These are phyloP conservation scores for Saturnia japonica DNA, from an alignment of 2,888 invertebrate species.

Conservation along the genomic window DNA sequence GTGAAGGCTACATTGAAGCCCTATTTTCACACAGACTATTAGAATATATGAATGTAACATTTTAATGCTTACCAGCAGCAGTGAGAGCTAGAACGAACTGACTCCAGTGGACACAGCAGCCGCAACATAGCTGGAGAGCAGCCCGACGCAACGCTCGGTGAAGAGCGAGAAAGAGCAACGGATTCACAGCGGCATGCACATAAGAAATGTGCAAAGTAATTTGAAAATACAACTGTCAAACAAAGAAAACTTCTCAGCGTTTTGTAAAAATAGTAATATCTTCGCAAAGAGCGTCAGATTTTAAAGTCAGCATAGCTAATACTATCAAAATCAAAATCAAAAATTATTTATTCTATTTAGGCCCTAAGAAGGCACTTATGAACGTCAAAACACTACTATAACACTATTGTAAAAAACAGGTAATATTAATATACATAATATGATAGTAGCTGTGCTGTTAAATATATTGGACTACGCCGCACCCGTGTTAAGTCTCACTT, in stretches of 20 bases:
- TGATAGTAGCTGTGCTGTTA: too few relatives aligned
- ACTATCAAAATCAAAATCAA: too few relatives aligned
- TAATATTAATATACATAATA: too few relatives aligned
- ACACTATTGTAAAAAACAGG: too few relatives aligned
- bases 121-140: slow-evolving; percentile 88
- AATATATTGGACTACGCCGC: too few relatives aligned
- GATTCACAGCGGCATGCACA: slow-evolving; percentile 93
- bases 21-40: neutral
- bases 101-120: slow-evolving; percentile 85
- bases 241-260: slow-evolving; percentile 15
- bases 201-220: slow-evolving; percentile 93
- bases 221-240: slow-evolving; percentile 81
- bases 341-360: too few relatives aligned
- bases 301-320: too few relatives aligned
- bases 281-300: too few relatives aligned
- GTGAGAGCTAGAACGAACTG: slow-evolving; percentile 81
- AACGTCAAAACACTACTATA: too few relatives aligned
- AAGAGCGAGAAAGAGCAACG: slow-evolving; percentile 89
- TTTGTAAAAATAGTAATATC: neutral
- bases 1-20: neutral
- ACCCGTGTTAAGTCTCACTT: too few relatives aligned
- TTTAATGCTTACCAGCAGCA: slow-evolving; percentile 64
- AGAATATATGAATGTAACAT: neutral
- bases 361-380: too few relatives aligned
- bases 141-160: slow-evolving; percentile 89